Conservation (phyloP, 2,113 vertebrate genomes). For the Centrocercus urophasianus region DNA sequence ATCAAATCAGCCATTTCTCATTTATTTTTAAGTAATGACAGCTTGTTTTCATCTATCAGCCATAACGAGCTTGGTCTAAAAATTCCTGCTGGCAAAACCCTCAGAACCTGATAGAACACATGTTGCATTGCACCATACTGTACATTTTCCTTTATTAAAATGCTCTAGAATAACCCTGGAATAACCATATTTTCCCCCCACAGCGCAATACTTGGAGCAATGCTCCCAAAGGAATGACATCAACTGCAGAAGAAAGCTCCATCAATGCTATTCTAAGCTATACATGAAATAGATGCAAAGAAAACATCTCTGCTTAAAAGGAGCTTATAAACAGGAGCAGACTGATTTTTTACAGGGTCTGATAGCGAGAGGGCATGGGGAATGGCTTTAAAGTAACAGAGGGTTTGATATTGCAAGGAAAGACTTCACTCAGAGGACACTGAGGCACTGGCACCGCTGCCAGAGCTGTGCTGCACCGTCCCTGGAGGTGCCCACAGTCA, state of each 20-base stretch:
- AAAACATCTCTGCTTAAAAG: neutral
- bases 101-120: neutral
- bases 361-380: neutral
- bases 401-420: neutral
- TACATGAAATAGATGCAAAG: rapidly evolving
- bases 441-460: neutral
- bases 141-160: neutral
- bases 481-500: no score
- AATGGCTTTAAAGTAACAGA: neutral
- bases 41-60: neutral
- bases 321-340: neutral
- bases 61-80: neutral
- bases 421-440: neutral
- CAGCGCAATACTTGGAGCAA: neutral
- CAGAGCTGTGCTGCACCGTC: no score
- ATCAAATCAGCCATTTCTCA: slow-evolving; percentile 31
- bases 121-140: neutral
- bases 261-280: neutral
- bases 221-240: neutral
- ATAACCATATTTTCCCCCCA: neutral
- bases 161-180: neutral
- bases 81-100: slow-evolving; percentile 8
- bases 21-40: neutral
- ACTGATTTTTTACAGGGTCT: neutral
- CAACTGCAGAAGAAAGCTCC: neutral